These are phyloP conservation scores for Diarsia brunnea DNA, from an alignment of 2,888 invertebrate species.

Conservation along the genomic window DNA sequence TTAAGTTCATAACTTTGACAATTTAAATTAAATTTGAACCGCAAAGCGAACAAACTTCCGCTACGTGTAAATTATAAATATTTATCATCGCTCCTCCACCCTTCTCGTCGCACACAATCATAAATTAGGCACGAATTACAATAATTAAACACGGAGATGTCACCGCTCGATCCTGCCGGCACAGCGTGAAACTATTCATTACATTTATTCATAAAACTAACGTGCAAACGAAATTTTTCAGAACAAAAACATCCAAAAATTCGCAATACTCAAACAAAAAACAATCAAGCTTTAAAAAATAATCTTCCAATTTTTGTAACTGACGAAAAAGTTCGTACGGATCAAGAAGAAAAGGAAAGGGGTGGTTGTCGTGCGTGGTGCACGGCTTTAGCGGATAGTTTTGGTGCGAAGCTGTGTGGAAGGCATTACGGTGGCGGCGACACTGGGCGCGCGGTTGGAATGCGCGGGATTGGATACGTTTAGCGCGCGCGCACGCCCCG, in stretches of 20 bases:
- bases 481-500: slow-evolving; percentile 88
- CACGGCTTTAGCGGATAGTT: slow-evolving; percentile 66
- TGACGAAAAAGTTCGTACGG: slow-evolving; percentile 47
- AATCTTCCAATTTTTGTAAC: slow-evolving; percentile 63
- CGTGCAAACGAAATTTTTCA: slow-evolving; percentile 68
- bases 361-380: slow-evolving; percentile 52
- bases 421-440: slow-evolving; percentile 86
- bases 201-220: slow-evolving; percentile 56
- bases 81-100: slow-evolving; percentile 66
- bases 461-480: slow-evolving; percentile 88
- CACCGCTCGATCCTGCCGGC: slow-evolving; percentile 71
- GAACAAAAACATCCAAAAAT: slow-evolving; percentile 73
- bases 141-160: slow-evolving; percentile 66
- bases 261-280: slow-evolving; percentile 73
- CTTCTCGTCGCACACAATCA: slow-evolving; percentile 68
- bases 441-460: slow-evolving; percentile 86
- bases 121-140: slow-evolving; percentile 63
- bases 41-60: slow-evolving; percentile 58
- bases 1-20: slow-evolving; percentile 34
- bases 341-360: slow-evolving; percentile 22
- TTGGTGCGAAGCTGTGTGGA: slow-evolving; percentile 73
- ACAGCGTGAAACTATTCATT: slow-evolving; percentile 38
- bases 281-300: slow-evolving; percentile 75
- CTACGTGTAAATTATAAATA: slow-evolving; percentile 63
- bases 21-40: slow-evolving; percentile 47